Base-by-base conservation (phyloP, 2,797 vertebrate species). In the Oreochromis grahami region DNA sequence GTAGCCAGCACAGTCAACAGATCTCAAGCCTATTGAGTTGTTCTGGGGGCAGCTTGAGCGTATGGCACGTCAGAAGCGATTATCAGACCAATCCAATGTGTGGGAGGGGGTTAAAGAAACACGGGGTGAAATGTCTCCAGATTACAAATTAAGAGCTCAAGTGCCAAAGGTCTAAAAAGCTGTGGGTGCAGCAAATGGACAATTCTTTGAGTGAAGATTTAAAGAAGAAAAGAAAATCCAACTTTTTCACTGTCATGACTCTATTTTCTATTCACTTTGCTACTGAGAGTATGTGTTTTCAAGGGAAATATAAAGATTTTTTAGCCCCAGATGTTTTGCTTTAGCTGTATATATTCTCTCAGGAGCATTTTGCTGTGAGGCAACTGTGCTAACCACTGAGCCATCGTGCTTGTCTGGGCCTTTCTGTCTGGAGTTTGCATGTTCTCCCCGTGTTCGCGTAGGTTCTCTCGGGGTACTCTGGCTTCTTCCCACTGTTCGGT, bases 231-330 rank as follows among this genome's bases (percentile, higher is more conserved):
- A 19, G 45, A 29, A 72, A 29, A 48, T 74, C 10, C 17, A 74
- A 74, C 7, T 48, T 48, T 1, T 48, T n/a, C 15, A 32, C 24
- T 50, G 43, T 50, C 7, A 2, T 7, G 24, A 12, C 41, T 72
- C 21, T 72, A 43, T 63, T 63, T 63, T 60, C 56, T 60, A 19
- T 60, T 34, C 56, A 60, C 56, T n/a, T 53, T 24, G 52, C 21
- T 24, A 12, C n/a, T n/a, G 9, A 19, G 15, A 68, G n/a, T 29
- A 19, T 72, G 10, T 48, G 41, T 72, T 48, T 72, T 72, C 41
- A 72, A 48, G 41, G 24, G 29, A 72, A 72, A 29, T 12, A 12
- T 5, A 1, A 5, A 7, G 0, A 0, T 0, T 1, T 2, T 29
- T 26, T 45, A 43, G 5, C 14, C 8, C 24, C 24, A 29, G 38